These are phyloP conservation scores for Gastrophryne carolinensis DNA, from an alignment of 2,797 vertebrate species.

Conservation along the genomic window DNA sequence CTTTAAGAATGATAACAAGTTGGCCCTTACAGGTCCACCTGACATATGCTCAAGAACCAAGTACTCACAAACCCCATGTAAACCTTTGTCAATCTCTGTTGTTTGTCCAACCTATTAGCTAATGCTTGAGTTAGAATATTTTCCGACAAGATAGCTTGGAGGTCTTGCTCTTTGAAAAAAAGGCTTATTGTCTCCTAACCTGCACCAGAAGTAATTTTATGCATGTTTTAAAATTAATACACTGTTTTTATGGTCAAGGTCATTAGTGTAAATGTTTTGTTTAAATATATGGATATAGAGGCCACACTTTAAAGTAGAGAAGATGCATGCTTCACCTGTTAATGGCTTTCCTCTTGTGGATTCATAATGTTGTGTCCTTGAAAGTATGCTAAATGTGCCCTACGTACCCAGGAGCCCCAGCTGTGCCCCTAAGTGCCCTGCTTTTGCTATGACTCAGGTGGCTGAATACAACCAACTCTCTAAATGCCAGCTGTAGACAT, in stretches of 20 bases:
- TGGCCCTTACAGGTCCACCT: too few relatives aligned
- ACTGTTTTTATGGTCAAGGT: background rate
- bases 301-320: background rate
- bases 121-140: too few relatives aligned
- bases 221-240: too few relatives aligned
- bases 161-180: too few relatives aligned
- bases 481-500: slow-evolving; percentile 3
- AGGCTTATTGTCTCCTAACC: too few relatives aligned
- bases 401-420: slow-evolving; percentile 38
- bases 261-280: background rate
- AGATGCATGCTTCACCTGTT: slow-evolving; percentile 19
- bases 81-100: too few relatives aligned
- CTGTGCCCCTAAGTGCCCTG: background rate
- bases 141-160: too few relatives aligned
- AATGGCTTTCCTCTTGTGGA: slow-evolving; percentile 21
- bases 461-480: slow-evolving; percentile 13
- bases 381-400: slow-evolving; percentile 15
- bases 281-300: background rate
- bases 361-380: slow-evolving; percentile 33
- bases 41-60: too few relatives aligned
- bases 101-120: too few relatives aligned
- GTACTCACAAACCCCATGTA: too few relatives aligned
- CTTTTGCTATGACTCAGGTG: slow-evolving; percentile 34
- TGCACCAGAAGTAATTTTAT: too few relatives aligned
- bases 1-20: too few relatives aligned